Conservation (phyloP, 2,797 vertebrate genomes). For the Syngnathus acus region DNA sequence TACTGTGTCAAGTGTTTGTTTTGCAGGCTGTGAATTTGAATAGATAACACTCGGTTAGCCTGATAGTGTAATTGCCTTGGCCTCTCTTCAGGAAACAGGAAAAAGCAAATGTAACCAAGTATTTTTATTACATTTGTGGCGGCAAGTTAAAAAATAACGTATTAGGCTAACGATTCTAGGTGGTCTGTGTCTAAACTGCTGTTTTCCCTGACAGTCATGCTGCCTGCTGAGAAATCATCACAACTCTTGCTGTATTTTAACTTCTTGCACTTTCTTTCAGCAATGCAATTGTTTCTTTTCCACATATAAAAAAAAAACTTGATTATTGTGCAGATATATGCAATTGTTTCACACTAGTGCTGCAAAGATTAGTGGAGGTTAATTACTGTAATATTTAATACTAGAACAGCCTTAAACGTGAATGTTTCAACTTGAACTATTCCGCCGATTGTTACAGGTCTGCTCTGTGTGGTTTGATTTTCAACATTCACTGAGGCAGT, state of each 20-base stretch:
- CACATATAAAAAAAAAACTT: neutral
- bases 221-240: constrained; percentile 34
- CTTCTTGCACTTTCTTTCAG: constrained; percentile 26
- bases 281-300: constrained; percentile 7
- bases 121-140: too few relatives aligned
- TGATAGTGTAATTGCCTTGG: neutral
- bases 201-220: constrained; percentile 17
- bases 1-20: neutral
- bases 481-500: neutral
- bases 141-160: neutral
- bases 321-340: constrained; percentile 34
- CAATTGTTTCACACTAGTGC: constrained; percentile 17
- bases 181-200: neutral
- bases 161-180: neutral
- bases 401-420: constrained; percentile 5
- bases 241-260: constrained; percentile 18
- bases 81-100: neutral
- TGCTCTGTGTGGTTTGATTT: neutral
- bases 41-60: neutral
- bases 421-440: neutral
- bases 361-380: neutral
- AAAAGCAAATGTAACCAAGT: too few relatives aligned
- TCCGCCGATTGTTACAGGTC: neutral
- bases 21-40: neutral
- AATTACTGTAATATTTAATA: neutral